These are phyloP conservation scores for Tapirus indicus DNA, from an alignment of 2,797 vertebrate species.

Conservation along the genomic window DNA sequence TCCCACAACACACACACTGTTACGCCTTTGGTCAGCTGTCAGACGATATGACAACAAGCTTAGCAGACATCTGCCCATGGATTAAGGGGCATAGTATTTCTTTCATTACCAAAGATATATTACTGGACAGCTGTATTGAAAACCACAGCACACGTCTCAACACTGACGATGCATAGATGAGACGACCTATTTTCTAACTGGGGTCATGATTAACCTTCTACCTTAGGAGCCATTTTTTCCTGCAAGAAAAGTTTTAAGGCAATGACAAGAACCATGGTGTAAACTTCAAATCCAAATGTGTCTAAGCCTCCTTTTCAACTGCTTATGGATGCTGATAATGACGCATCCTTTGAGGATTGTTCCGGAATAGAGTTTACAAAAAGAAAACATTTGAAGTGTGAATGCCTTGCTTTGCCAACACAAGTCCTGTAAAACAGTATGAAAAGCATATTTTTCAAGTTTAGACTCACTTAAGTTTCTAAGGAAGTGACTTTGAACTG, in stretches of 20 bases:
- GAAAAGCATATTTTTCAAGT: background rate
- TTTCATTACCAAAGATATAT: slow-evolving; percentile 78
- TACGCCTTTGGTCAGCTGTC: slow-evolving; percentile 71
- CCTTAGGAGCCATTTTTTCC: background rate
- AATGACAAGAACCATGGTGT: rapidly evolving
- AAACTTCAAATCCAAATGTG: background rate
- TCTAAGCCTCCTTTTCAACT: background rate
- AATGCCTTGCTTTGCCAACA: background rate
- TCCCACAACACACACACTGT: background rate
- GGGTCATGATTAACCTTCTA: slow-evolving; percentile 43
- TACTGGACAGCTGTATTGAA: slow-evolving; percentile 73
- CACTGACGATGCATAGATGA: background rate
- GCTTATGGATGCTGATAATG: background rate
- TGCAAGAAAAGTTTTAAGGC: slow-evolving; percentile 26
- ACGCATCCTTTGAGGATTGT: background rate
- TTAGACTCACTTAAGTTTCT: background rate
- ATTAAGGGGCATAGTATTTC: slow-evolving; percentile 74
- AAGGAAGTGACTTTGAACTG: background rate
- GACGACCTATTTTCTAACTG: slow-evolving; percentile 65
- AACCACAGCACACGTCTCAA: slow-evolving; percentile 52
- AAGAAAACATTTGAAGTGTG: background rate
- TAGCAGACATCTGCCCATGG: slow-evolving; percentile 71
- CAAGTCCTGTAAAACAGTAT: background rate
- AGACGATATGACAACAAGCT: slow-evolving; percentile 67
- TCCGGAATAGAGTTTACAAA: slow-evolving; percentile 25